Base-by-base conservation (phyloP, 1,140 invertebrate genomes). In the Campoletis sonorensis region DNA sequence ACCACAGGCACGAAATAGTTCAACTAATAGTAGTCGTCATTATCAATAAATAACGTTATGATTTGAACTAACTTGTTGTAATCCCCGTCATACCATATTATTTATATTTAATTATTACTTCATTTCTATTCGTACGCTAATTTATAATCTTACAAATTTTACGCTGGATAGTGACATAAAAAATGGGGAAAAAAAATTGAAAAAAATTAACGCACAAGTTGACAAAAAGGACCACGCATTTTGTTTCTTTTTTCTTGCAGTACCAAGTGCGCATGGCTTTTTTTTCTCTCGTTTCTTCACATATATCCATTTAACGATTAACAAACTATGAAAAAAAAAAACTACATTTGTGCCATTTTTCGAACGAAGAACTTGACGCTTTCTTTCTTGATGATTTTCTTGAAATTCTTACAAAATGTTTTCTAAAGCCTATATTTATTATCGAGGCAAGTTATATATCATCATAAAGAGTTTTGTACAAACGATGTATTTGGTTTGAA, bases 391-490 rank as follows among this genome's bases (percentile, higher is more conserved):
- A 4, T 58, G 3, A 7, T 58, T 4, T 21, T 58, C 10, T 21
- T n/a, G 4, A n/a, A n/a, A 23, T 58, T 58, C 13, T n/a, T 58
- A 58, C 21, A 21, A 58, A 58, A 58, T 58, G 5, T n/a, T 58
- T 8, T 58, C 10, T 58, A 58, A 58, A 58, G 54, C 54, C 18
- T 58, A 58, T 58, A 23, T 58, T 58, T 21, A 58, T 58, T 5
- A 58, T 58, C 54, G 54, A n/a, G 54, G 18, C 83, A 79, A 81
- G 54, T 67, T 21, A 58, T 58, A 21, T 88, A 88, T 84, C 78
- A 85, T 86, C 78, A 85, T 86, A 87, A 85, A 88, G 84, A 87
- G 79, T 87, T 58, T 84, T 88, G 85, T 86, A 86, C 86, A 87
- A 87, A 84, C 82, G 61, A 79, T 70, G 78, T 40, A 64, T 49